Evolutionary conservation across 2,797 vertebrate species (phyloP), one percentile per base, ranked within the genome.

Genomic region (Tamandua tetradactyla): DNA sequence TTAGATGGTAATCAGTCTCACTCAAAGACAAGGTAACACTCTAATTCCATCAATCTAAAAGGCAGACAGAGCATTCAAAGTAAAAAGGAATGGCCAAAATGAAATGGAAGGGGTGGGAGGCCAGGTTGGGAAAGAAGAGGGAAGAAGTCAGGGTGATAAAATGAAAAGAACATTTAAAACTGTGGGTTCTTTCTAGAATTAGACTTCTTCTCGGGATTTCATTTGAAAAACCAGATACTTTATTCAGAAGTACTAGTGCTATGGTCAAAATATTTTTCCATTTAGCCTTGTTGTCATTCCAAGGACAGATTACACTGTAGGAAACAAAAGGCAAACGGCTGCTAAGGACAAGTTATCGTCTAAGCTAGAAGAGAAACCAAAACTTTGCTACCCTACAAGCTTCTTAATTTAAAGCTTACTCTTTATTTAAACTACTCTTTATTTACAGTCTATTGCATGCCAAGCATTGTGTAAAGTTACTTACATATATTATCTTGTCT

Each of bases 181-280:
- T 37, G 9, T 47, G 44, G 83, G 15, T 11, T 68, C 37, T 66
- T 66, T 88, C 88, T 74, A 93, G 62, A 95, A 92, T 68, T 59
- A 91, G 47, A 86, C 40, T 94, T 92, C 17, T 22, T 52, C 57
- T 79, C 71, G 82, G 86, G 35, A 37, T 72, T 78, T 68, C 32
- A 8, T 76, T 71, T 91, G 76, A 94, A 75, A 86, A 94, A 75
- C 47, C 62, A 79, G 62, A 87, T 62, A 93, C 11, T 89, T 74
- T 87, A 92, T 85, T 93, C 75, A 27, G 42, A 93, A 94, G 74
- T 85, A 86, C 79, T 84, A 89, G 82, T 95, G 69, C 85, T 86
- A 76, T 2, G 55, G 91, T 75, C 91, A 57, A 49, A 83, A 55
- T 22, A 27, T 80, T 72, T 94, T 93, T 88, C 91, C 89, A 94